A percentile compares a stretch with the other conserved stretches of the same genome.
Evolutionary conservation across 2,797 vertebrate genomes (phyloP).

Genomic region (Channa striata): DNA sequence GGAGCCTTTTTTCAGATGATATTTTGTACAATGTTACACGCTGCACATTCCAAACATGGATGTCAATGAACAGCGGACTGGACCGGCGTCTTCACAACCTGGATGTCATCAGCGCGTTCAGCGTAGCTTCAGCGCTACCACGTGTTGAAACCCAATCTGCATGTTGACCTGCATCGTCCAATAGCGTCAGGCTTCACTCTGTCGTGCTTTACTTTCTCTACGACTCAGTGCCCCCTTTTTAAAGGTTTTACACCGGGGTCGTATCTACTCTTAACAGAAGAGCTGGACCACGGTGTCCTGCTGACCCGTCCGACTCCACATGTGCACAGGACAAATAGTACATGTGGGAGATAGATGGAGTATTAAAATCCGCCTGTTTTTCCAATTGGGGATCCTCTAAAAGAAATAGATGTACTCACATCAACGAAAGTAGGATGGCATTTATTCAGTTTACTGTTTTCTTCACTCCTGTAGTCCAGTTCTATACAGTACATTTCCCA

Average conservation of each 20-base stretch:
- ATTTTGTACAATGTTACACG: constrained; percentile 78
- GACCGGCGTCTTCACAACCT: constrained; percentile 41
- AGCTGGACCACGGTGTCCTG: background rate
- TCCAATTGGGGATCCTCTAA: too few species aligned
- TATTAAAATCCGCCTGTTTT: too few species aligned
- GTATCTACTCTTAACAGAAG: too few species aligned
- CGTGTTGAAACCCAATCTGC: background rate
- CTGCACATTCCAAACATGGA: constrained; percentile 81
- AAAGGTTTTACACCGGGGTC: constrained; percentile 9
- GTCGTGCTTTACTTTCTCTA: constrained; percentile 1
- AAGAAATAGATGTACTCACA: too few species aligned
- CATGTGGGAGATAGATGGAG: too few species aligned
- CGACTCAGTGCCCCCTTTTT: constrained; percentile 1
- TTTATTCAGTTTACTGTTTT: too few species aligned
- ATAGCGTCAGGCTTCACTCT: background rate
- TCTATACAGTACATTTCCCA: too few species aligned
- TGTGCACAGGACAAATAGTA: too few species aligned
- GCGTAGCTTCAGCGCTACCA: too few species aligned
- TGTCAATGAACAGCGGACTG: constrained; percentile 52
- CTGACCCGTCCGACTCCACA: too few species aligned
- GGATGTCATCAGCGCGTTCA: background rate
- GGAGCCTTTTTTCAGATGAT: constrained; percentile 51
- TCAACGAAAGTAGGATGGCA: too few species aligned
- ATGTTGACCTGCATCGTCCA: background rate
- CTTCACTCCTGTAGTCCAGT: too few species aligned